Conservation (phyloP, 2,113 vertebrate species). For the Catharus bicknelli region DNA sequence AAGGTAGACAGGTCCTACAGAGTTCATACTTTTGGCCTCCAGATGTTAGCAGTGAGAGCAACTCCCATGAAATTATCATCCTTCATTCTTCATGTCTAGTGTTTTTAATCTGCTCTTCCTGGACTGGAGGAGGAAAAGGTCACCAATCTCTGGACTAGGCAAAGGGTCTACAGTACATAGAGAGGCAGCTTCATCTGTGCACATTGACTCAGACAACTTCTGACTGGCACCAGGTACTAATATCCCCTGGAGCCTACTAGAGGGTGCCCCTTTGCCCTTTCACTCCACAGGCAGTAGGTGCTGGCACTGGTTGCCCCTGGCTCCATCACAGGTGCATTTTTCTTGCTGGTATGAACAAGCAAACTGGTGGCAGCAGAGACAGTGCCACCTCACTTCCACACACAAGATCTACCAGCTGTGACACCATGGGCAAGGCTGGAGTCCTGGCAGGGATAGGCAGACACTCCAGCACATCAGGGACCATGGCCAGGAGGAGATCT, state of each 20-base stretch:
- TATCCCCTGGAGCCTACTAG: not conserved
- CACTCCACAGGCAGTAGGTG: not conserved
- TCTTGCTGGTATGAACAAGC: not conserved
- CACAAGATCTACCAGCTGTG: not conserved
- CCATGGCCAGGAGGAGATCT: not conserved
- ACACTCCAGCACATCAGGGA: fast-evolving
- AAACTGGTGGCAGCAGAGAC: not conserved
- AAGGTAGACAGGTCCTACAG: not conserved
- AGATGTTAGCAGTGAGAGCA: not conserved
- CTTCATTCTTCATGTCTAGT: not conserved
- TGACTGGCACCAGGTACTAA: not conserved
- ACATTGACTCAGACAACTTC: not conserved
- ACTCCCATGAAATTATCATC: not conserved
- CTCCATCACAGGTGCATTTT: not conserved
- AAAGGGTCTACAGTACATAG: not conserved
- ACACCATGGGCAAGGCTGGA: not conserved
- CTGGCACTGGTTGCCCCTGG: not conserved
- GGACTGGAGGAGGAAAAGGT: not conserved
- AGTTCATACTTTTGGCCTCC: not conserved
- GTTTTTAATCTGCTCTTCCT: not conserved
- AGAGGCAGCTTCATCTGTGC: not conserved
- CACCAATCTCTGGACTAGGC: not conserved
- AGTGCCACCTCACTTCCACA: not conserved
- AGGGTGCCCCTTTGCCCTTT: not conserved
- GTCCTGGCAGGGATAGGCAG: not conserved